These are phyloP conservation scores for Leptodactylus fuscus DNA, from an alignment of 2,113 vertebrate genomes.

Conservation along the genomic window DNA sequence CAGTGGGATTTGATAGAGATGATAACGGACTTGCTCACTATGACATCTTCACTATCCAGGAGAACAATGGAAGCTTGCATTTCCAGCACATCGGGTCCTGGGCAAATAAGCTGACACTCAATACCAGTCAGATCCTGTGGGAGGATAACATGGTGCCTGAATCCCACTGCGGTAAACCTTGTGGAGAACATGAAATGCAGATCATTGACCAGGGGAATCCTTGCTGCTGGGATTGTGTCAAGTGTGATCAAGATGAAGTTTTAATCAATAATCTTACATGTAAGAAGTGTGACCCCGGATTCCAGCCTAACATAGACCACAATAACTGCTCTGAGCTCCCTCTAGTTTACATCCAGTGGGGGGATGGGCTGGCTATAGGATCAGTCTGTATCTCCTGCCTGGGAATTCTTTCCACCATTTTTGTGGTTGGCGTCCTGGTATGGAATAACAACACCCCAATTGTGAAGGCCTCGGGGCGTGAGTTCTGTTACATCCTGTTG, in stretches of 20 bases:
- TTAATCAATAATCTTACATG: slow-evolving; percentile 93
- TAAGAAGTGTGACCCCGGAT: slow-evolving; percentile 88
- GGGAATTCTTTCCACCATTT: slow-evolving; percentile 90
- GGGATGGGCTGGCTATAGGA: slow-evolving; percentile 93
- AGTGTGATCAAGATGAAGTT: slow-evolving; percentile 93
- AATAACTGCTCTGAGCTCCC: slow-evolving; percentile 92
- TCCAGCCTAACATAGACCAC: slow-evolving; percentile 90
- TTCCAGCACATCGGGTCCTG: slow-evolving; percentile 96
- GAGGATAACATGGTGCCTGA: slow-evolving; percentile 77
- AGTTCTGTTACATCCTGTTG: slow-evolving; percentile 96
- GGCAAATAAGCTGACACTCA: slow-evolving; percentile 89
- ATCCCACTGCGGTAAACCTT: slow-evolving; percentile 96
- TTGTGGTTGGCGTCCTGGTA: slow-evolving; percentile 87
- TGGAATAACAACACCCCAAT: slow-evolving; percentile 92
- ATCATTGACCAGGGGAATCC: slow-evolving; percentile 96
- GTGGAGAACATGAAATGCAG: slow-evolving; percentile 93
- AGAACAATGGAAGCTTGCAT: slow-evolving; percentile 76
- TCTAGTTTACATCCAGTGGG: slow-evolving; percentile 95
- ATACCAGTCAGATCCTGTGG: slow-evolving; percentile 86
- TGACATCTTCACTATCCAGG: slow-evolving; percentile 95
- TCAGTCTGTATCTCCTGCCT: slow-evolving; percentile 93
- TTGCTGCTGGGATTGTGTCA: slow-evolving; percentile 98
- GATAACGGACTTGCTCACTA: slow-evolving; percentile 96
- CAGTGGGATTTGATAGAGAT: slow-evolving; percentile 86
- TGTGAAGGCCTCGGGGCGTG: slow-evolving; percentile 95